Conservation (phyloP, 2,888 invertebrate species). For the Rhaphigaster nebulosa region DNA sequence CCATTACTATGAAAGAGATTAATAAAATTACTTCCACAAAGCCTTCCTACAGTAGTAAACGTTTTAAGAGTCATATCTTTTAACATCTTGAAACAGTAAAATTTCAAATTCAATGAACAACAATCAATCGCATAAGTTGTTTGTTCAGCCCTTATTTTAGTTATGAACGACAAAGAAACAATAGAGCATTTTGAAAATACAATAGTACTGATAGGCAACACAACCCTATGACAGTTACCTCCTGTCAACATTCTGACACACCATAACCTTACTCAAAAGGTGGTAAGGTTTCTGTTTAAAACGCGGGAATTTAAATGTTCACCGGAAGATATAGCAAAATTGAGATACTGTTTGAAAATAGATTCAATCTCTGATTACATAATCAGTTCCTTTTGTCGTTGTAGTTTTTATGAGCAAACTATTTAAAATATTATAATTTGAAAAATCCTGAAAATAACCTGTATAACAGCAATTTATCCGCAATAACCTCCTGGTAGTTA, state of each 20-base stretch:
- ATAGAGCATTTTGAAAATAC: not conserved
- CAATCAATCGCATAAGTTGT: not conserved
- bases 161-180: not conserved
- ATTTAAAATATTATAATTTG: not conserved
- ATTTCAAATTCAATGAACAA: not conserved
- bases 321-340: not conserved
- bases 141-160: not conserved
- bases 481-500: conserved; percentile 57
- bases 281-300: conserved; percentile 40
- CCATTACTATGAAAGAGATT: not conserved
- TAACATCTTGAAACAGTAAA: conserved; percentile 6
- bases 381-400: not conserved
- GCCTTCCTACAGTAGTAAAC: not conserved
- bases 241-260: not conserved
- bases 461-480: conserved; percentile 59
- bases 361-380: not conserved
- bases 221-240: not conserved
- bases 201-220: not conserved
- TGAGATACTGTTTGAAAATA: conserved; percentile 9
- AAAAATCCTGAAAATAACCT: conserved; percentile 51
- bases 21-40: not conserved
- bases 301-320: conserved; percentile 56
- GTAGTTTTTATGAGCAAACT: not conserved
- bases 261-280: conserved; percentile 1
- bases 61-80: not conserved